These are phyloP conservation scores for Chamaetylas fuelleborni DNA, from an alignment of 2,113 vertebrate genomes.

Conservation along the genomic window DNA sequence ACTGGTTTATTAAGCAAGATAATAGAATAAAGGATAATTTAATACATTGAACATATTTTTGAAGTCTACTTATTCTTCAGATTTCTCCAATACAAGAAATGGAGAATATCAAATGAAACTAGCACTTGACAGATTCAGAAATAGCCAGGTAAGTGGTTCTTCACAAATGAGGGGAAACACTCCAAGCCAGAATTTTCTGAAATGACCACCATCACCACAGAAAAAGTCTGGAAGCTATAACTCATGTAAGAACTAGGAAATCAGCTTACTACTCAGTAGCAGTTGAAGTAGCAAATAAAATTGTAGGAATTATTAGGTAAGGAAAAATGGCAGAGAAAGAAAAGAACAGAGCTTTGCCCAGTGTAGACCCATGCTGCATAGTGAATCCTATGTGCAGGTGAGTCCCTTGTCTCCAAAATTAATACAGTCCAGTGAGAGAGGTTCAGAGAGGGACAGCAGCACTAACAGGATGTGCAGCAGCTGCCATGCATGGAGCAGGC, in stretches of 20 bases:
- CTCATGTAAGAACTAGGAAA: neutral
- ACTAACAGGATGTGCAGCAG: rapidly evolving
- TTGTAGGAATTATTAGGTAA: neutral
- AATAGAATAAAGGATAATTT: neutral
- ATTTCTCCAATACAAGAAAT: neutral
- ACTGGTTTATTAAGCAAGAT: neutral
- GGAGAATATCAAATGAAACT: neutral
- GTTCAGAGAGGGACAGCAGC: neutral
- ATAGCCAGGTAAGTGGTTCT: neutral
- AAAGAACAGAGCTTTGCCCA: neutral
- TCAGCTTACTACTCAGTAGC: neutral
- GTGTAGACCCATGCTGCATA: neutral
- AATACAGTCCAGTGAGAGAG: neutral
- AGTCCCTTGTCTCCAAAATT: neutral
- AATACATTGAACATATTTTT: neutral
- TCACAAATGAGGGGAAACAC: neutral
- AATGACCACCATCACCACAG: neutral
- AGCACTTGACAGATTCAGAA: neutral
- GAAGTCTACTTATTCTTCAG: neutral
- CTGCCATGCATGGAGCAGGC: neutral
- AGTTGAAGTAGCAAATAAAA: neutral
- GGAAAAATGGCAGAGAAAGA: neutral
- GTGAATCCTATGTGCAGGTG: neutral
- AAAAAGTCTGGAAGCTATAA: neutral
- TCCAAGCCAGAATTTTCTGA: neutral